Evolutionary conservation across 2,113 vertebrate species (phyloP).

Genomic region (Entomyzon cyanotis): DNA sequence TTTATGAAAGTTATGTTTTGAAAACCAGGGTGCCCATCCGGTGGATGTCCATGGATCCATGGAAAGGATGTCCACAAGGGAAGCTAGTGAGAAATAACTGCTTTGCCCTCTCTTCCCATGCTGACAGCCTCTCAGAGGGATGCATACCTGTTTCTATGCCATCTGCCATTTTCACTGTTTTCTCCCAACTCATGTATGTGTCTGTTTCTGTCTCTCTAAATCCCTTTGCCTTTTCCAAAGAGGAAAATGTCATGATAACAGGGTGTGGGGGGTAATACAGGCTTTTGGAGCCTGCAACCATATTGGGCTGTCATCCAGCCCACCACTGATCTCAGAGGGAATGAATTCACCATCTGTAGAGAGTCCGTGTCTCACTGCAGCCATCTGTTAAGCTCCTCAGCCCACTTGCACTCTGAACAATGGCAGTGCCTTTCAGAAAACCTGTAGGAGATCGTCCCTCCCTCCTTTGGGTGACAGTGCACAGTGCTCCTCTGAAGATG

Average conservation of each 20-base stretch:
- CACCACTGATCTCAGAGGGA: conserved; percentile 50
- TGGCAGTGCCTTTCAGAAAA: conserved; percentile 64
- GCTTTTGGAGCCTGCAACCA: conserved; percentile 55
- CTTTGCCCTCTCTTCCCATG: neutral
- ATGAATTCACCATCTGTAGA: conserved; percentile 72
- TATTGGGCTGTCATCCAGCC: conserved; percentile 63
- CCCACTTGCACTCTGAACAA: conserved; percentile 72
- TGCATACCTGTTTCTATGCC: neutral
- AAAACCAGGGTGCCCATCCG: neutral
- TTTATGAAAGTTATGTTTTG: neutral
- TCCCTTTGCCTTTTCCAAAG: conserved; percentile 45
- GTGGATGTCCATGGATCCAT: neutral
- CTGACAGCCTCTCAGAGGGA: neutral
- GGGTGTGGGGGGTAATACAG: conserved; percentile 52
- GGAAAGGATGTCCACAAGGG: neutral
- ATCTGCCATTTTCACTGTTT: conserved; percentile 19
- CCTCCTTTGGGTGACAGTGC: neutral
- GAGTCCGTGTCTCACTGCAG: conserved; percentile 65
- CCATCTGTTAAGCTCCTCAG: conserved; percentile 74
- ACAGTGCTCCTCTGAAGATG: neutral
- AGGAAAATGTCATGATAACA: conserved; percentile 60
- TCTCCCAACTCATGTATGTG: neutral
- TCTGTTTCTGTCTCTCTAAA: conserved; percentile 40
- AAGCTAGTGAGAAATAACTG: neutral
- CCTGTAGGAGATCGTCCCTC: conserved; percentile 21